Percentiles rank a stretch among this genome's conserved stretches.
These are phyloP conservation scores for Epiperipatus broadwayi DNA, from an alignment of 2,888 invertebrate genomes.

Conservation along the genomic window DNA sequence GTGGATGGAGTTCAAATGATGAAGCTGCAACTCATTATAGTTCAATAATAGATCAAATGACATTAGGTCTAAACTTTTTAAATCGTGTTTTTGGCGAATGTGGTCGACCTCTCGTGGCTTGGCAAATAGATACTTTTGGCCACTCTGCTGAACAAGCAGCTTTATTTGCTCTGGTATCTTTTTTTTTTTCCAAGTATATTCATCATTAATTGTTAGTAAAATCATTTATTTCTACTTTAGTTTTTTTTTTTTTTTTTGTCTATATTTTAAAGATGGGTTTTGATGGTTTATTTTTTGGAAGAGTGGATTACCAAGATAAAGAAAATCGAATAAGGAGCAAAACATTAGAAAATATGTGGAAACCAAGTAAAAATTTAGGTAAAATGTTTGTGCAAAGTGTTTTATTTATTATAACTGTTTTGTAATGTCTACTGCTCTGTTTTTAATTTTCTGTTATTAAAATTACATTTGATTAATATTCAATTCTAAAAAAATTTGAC, in stretches of 20 bases:
- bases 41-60: constrained; percentile 30
- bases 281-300: constrained; percentile 28
- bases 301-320: constrained; percentile 28
- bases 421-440: no score
- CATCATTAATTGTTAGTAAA: no score
- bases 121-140: constrained; percentile 37
- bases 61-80: constrained; percentile 27
- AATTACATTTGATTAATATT: no score
- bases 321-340: constrained; percentile 19
- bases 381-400: no score
- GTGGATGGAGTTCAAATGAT: constrained; percentile 31
- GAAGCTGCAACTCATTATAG: constrained; percentile 29
- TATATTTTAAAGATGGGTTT: constrained; percentile 30
- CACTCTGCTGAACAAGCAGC: constrained; percentile 34
- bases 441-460: no score
- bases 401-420: no score
- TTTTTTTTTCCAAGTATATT: no score
- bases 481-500: no score
- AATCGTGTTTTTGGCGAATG: constrained; percentile 28
- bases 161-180: constrained; percentile 29
- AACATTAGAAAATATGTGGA: constrained; percentile 28
- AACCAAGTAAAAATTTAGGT: constrained; percentile 24
- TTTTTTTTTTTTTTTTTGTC: no score
- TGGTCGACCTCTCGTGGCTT: constrained; percentile 30
- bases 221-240: no score